phyloP scores from a whole-genome alignment of 2,113 vertebrate genomes.

The Turdus rufiventris region DNA sequence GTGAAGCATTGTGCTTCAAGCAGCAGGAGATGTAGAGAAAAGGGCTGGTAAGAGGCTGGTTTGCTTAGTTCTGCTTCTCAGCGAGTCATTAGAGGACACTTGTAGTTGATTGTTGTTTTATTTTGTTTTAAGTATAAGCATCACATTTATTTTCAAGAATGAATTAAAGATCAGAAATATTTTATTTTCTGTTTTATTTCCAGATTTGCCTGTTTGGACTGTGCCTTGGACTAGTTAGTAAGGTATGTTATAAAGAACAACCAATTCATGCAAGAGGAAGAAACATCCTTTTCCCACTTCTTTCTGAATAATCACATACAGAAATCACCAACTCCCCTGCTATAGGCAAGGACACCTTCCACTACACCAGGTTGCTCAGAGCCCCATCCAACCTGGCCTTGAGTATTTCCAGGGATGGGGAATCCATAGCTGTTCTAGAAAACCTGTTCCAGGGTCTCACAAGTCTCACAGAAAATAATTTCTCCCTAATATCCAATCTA shows the following conservation, averaged over 20 bases:
- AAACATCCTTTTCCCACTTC: background rate
- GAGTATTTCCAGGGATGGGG: background rate
- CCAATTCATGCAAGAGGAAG: background rate
- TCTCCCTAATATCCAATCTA: background rate
- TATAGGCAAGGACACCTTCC: background rate
- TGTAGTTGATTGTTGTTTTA: background rate
- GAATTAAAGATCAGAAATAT: background rate
- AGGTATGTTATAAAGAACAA: background rate
- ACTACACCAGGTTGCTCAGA: background rate
- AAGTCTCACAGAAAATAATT: background rate
- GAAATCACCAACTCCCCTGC: background rate
- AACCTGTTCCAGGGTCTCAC: background rate
- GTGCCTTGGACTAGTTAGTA: accelerated
- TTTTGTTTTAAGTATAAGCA: background rate
- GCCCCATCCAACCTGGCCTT: background rate
- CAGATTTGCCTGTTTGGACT: background rate
- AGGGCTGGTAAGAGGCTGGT: background rate
- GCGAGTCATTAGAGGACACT: background rate
- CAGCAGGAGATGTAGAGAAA: background rate
- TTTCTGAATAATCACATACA: background rate
- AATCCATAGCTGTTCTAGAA: background rate
- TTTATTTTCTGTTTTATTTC: background rate
- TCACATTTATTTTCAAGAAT: background rate
- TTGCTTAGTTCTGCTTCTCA: background rate
- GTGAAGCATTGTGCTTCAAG: accelerated